phyloP scores from a whole-genome alignment of 2,113 vertebrate species.

The Oophaga pumilio region DNA sequence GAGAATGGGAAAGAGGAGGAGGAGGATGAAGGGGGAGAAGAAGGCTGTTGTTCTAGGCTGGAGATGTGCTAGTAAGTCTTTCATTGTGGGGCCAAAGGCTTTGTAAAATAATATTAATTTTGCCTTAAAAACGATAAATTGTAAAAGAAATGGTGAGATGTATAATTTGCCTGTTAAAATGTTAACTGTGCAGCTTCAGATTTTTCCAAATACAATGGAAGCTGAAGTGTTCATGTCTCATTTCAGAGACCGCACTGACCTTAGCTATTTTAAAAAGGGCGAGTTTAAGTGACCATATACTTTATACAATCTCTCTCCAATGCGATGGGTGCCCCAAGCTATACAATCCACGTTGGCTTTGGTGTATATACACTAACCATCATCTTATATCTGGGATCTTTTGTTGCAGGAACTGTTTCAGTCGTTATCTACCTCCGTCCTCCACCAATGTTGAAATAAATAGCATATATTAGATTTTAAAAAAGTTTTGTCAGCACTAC shows the following conservation, averaged over 20 bases:
- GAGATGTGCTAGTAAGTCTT: conserved; percentile 15
- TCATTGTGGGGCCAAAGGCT: conserved; percentile 2
- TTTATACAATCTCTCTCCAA: neutral
- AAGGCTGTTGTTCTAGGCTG: neutral
- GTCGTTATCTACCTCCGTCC: no score
- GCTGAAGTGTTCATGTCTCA: neutral
- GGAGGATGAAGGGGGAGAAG: conserved; percentile 25
- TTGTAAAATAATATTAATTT: neutral
- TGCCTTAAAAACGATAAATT: neutral
- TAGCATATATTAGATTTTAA: no score
- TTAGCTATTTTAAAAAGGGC: neutral
- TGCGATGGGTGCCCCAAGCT: neutral
- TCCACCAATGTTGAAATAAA: no score
- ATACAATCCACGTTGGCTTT: neutral
- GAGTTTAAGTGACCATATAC: neutral
- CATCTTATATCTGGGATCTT: neutral
- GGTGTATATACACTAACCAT: neutral
- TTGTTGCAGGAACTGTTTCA: no score
- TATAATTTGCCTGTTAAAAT: neutral
- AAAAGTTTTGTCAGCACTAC: no score
- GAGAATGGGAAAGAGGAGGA: conserved; percentile 20
- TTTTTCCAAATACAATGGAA: neutral
- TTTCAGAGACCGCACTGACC: neutral
- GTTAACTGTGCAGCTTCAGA: neutral
- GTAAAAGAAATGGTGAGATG: neutral